A percentile compares a stretch with the other conserved stretches of the same genome.
phyloP scores from a whole-genome alignment of 2,797 vertebrate genomes.

The Cetoscarus ocellatus region DNA sequence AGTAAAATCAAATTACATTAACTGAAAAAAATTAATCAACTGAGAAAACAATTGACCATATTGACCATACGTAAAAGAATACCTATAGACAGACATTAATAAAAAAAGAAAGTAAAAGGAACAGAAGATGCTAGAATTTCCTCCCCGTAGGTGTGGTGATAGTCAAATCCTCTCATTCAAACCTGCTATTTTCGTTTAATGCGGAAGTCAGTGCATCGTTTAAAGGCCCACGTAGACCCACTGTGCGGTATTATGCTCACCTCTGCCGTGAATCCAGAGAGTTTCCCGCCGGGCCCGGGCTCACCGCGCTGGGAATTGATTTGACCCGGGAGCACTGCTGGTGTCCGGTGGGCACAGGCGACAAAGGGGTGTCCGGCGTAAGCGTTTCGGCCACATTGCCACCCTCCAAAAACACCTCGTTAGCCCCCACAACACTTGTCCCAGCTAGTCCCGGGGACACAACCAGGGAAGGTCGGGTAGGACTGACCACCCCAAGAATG shows the following conservation, averaged over 20 bases:
- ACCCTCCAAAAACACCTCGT: constrained; percentile 81
- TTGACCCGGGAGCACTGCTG: constrained; percentile 63
- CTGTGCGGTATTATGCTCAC: constrained; percentile 42
- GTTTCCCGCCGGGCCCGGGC: constrained; percentile 48
- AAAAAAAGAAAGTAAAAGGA: too few relatives aligned
- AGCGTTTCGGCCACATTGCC: constrained; percentile 64
- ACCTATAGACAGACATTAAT: too few relatives aligned
- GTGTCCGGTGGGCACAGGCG: constrained; percentile 61
- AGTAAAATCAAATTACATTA: too few relatives aligned
- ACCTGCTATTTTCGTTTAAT: constrained; percentile 2
- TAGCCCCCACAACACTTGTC: constrained; percentile 52
- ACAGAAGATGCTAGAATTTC: background rate
- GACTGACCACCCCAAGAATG: constrained; percentile 47
- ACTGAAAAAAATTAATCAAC: too few relatives aligned
- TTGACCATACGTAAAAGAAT: too few relatives aligned
- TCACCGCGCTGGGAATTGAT: constrained; percentile 61
- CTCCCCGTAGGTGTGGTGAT: background rate
- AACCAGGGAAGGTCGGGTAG: constrained; percentile 60
- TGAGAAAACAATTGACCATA: too few relatives aligned
- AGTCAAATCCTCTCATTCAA: background rate
- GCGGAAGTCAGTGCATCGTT: constrained; percentile 45
- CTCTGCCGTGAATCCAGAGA: constrained; percentile 67
- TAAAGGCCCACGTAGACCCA: constrained; percentile 41
- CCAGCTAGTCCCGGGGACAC: constrained; percentile 52
- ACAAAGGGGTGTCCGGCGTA: constrained; percentile 69